A percentile compares a stretch with the other conserved stretches of the same genome.
These are phyloP conservation scores for Palythoa heliodiscus DNA, from an alignment of 92 coral and sea anemone genomes.

Conservation along the genomic window DNA sequence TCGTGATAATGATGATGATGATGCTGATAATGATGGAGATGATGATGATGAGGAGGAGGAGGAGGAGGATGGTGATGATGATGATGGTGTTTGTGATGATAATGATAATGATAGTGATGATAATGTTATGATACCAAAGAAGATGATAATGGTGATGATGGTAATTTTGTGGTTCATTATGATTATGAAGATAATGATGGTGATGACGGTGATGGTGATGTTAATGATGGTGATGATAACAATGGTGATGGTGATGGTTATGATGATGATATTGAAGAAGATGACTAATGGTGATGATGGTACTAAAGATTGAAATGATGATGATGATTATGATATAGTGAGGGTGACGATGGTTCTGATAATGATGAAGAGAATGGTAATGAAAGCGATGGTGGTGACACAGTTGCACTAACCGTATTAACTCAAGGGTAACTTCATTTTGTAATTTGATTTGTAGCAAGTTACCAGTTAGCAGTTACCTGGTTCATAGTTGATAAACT, in stretches of 20 bases:
- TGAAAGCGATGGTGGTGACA: background rate
- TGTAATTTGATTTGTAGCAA: background rate
- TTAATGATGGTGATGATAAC: background rate
- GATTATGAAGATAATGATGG: background rate
- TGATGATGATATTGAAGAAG: background rate
- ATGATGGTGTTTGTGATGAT: background rate
- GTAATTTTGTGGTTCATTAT: background rate
- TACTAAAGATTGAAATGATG: background rate
- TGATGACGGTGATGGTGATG: background rate
- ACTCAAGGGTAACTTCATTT: background rate
- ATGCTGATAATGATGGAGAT: too few species aligned
- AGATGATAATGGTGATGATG: background rate
- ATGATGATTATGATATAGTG: background rate
- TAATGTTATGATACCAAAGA: too few species aligned
- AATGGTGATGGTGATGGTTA: background rate
- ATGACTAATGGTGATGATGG: background rate
- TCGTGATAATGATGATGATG: too few species aligned
- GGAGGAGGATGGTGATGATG: too few species aligned
- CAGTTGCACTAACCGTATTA: background rate
- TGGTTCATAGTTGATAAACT: conserved; percentile 83
- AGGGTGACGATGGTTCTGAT: background rate
- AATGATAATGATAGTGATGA: background rate
- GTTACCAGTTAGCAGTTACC: conserved; percentile 51
- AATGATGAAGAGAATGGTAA: background rate
- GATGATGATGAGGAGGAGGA: too few species aligned